These are phyloP conservation scores for Sphenodon punctatus DNA, from an alignment of 2,797 vertebrate genomes.

Conservation along the genomic window DNA sequence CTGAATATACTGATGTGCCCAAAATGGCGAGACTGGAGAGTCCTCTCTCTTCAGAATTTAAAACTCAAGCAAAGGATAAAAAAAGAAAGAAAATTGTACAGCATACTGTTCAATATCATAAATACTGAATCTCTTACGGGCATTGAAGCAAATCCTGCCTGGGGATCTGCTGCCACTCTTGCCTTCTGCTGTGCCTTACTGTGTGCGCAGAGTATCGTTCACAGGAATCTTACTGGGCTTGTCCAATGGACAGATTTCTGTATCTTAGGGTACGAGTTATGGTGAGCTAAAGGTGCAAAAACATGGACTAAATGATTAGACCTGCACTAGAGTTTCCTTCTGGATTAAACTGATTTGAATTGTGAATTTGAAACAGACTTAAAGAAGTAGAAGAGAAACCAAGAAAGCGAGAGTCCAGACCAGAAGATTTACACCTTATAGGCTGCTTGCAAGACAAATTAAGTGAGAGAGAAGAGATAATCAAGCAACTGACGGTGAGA, in stretches of 20 bases:
- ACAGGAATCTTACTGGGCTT: no score
- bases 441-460: conserved; percentile 88
- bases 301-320: neutral
- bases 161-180: neutral
- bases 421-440: conserved; percentile 85
- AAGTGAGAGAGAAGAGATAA: conserved; percentile 88
- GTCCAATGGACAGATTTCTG: no score
- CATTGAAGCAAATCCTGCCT: neutral
- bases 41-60: neutral
- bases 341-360: neutral
- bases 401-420: conserved; percentile 80
- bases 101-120: neutral
- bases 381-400: conserved; percentile 87
- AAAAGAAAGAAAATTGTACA: neutral
- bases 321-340: neutral
- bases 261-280: neutral
- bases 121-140: neutral
- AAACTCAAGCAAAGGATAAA: rapidly evolving
- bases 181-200: neutral
- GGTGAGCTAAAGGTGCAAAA: neutral
- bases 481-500: conserved; percentile 89
- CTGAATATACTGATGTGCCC: neutral
- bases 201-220: no score
- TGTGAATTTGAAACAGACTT: conserved; percentile 75
- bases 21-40: rapidly evolving